These are phyloP conservation scores for Lapara coniferarum DNA, from an alignment of 2,888 invertebrate species.

Conservation along the genomic window DNA sequence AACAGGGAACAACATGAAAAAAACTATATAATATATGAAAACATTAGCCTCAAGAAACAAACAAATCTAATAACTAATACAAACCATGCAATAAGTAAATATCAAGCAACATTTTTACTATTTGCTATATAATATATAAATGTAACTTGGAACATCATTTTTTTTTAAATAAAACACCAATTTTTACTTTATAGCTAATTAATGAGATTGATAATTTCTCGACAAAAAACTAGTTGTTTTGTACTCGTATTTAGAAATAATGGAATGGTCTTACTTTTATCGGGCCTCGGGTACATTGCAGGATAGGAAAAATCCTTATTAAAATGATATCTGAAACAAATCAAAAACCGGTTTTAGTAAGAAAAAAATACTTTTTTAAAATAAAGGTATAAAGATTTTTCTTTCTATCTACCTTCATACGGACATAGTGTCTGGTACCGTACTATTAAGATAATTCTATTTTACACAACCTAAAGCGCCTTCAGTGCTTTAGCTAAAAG, in stretches of 20 bases:
- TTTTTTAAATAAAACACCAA: no score
- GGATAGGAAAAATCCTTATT: constrained; percentile 40
- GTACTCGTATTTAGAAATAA: constrained; percentile 38
- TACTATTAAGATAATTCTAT: no score
- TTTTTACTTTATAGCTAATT: neutral
- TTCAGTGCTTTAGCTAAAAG: no score
- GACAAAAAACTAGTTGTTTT: constrained; percentile 1
- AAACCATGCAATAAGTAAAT: constrained; percentile 1
- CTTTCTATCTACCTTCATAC: no score
- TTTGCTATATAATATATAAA: neutral
- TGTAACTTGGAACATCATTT: neutral
- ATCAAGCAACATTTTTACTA: neutral
- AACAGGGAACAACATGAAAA: neutral
- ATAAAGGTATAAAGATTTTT: no score
- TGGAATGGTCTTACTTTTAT: constrained; percentile 67
- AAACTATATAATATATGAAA: neutral
- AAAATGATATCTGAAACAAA: constrained; percentile 73
- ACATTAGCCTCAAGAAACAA: constrained; percentile 8
- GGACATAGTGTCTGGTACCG: no score
- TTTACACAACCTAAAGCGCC: no score
- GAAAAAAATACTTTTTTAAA: neutral
- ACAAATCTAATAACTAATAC: neutral
- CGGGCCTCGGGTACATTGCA: constrained; percentile 44
- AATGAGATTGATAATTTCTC: no score
- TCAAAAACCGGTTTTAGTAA: constrained; percentile 33